Base-by-base conservation (phyloP, 1,140 invertebrate species). In the Laodelphax striatellus region DNA sequence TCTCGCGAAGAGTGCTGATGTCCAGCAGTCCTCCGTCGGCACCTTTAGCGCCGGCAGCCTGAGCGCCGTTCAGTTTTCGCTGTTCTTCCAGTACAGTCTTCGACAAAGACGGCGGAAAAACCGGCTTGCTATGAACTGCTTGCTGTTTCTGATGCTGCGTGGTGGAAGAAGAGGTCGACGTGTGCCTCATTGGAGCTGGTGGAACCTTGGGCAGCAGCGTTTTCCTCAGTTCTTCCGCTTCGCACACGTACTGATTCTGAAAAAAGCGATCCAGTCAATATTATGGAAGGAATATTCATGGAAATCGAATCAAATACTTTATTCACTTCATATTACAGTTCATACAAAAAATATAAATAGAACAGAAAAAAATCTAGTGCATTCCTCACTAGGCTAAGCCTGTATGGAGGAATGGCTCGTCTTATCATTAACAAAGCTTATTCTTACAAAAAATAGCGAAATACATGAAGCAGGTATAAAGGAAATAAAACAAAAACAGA, bases 1-100 rank as follows among this genome's bases (percentile, higher is more conserved):
- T 90, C 72, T 92, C 89, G 31, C 90, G 78, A 42, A 94, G 73
- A 44, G 85, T 83, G 62, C 83, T 82, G 61, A 92, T 90, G 69
- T 91, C 88, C 64, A 92, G 72, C 68, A 85, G 76, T 16, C 73
- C 73, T 28, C 75, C 71, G 14, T 70, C 69, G 43, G 71, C 42
- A 4, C 46, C 22, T 31, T 59, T 55, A 2, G 28, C 56, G 8
- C 41, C 50, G 5, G 2, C 46, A 42, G 14, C 4, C 3, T 5
- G 3, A 4, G 16, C 17, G 19, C 6, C 14, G 10, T 38, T 38
- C 9, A 38, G 34, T 38, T 38, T 38, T 9, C 34, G 34, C 19
- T 14, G 22, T 38, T 59, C 62, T 56, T 22, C 58, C 28, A 17
- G 50, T 31, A 43, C 17, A 28, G 54, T 57, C 55, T 63, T 63